These are phyloP conservation scores for Cistogaster globosa DNA, from an alignment of 2,888 invertebrate species.

Conservation along the genomic window DNA sequence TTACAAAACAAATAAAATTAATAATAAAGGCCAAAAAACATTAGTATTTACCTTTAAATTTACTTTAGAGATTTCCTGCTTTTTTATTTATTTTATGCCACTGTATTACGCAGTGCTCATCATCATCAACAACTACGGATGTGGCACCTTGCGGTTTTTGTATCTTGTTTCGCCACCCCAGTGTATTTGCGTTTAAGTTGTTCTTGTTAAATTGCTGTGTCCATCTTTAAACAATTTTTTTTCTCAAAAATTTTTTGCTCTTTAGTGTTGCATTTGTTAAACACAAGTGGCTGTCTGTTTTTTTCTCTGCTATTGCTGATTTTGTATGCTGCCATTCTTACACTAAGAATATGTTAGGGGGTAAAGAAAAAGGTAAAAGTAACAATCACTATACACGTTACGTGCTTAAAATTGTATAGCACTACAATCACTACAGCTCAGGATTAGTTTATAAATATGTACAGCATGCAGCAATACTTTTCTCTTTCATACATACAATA, in stretches of 20 bases:
- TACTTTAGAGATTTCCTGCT: no score
- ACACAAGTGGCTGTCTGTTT: conserved; percentile 26
- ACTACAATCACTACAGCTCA: conserved; percentile 57
- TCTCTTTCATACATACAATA: neutral
- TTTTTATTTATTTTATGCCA: no score
- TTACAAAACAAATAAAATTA: no score
- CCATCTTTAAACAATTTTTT: conserved; percentile 27
- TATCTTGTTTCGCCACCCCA: conserved; percentile 25
- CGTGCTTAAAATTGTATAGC: conserved; percentile 51
- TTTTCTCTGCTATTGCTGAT: conserved; percentile 17
- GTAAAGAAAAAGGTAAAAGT: conserved; percentile 29
- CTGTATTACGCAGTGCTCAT: conserved; percentile 17
- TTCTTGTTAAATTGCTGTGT: conserved; percentile 39
- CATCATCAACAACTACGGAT: conserved; percentile 65
- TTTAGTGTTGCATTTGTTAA: conserved; percentile 40
- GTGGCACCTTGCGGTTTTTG: conserved; percentile 70
- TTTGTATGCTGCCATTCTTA: conserved; percentile 48
- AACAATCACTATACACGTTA: conserved; percentile 50
- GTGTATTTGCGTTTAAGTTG: conserved; percentile 31
- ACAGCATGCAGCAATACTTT: conserved; percentile 23
- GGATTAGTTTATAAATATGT: conserved; percentile 38
- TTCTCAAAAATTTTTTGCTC: conserved; percentile 20
- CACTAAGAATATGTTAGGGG: conserved; percentile 43
- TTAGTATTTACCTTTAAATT: no score
- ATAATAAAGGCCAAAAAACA: no score